Conservation (phyloP, 2,797 vertebrate species). For the Octomys mimax region DNA sequence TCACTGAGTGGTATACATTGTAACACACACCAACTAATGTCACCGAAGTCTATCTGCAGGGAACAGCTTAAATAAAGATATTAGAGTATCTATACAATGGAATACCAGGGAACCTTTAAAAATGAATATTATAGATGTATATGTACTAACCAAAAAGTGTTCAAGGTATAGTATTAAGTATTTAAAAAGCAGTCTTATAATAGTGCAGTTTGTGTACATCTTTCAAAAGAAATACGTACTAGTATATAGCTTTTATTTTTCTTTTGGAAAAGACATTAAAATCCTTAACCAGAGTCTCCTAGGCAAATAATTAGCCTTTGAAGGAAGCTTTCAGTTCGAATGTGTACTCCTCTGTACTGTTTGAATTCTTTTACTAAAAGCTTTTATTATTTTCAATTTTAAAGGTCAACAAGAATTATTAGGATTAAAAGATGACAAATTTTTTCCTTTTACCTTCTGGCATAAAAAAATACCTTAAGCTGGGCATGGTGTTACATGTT, state of each 20-base stretch:
- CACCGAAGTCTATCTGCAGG: background rate
- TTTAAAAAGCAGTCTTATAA: background rate
- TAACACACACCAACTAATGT: background rate
- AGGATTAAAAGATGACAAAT: background rate
- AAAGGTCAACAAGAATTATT: background rate
- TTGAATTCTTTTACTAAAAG: constrained; percentile 50
- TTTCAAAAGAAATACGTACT: background rate
- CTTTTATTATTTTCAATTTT: constrained; percentile 24
- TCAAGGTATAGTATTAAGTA: background rate
- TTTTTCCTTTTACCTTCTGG: background rate
- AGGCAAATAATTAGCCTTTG: background rate
- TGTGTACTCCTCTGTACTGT: background rate
- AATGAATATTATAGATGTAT: background rate
- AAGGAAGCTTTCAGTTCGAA: constrained; percentile 29
- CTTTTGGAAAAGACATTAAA: constrained; percentile 10
- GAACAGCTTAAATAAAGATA: background rate
- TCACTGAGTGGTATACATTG: background rate
- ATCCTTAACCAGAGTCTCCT: background rate
- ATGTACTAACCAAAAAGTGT: background rate
- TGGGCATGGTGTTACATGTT: background rate
- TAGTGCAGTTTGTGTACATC: background rate
- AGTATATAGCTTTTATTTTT: background rate
- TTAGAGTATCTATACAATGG: background rate
- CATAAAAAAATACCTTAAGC: background rate
- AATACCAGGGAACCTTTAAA: background rate